Conservation (phyloP, 2,797 vertebrate species). For the Heteromormyrus szaboi region DNA sequence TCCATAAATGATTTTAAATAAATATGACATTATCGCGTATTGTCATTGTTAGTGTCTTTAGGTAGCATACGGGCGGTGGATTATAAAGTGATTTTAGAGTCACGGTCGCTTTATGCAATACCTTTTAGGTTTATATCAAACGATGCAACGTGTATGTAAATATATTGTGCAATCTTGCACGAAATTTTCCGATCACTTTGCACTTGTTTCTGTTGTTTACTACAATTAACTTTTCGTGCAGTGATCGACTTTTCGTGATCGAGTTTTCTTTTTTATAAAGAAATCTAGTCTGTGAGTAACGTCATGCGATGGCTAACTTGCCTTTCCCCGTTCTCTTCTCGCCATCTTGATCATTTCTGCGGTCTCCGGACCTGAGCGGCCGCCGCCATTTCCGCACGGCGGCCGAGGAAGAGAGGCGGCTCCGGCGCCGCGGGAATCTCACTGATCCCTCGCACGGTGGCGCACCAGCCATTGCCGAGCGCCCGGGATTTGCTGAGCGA, state of each 20-base stretch:
- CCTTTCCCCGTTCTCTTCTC: conserved; percentile 26
- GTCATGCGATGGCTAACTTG: background rate
- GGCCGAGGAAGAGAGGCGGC: background rate
- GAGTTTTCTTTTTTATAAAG: background rate
- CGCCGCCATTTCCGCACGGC: conserved; percentile 35
- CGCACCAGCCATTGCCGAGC: background rate
- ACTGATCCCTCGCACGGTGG: background rate
- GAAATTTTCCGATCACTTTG: background rate
- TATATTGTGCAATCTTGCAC: background rate
- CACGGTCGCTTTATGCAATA: background rate
- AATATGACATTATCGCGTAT: background rate
- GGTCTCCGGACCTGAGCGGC: conserved; percentile 56
- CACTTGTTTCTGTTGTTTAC: background rate
- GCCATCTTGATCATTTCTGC: conserved; percentile 49
- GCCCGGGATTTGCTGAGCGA: background rate
- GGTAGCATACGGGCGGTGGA: background rate
- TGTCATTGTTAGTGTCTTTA: background rate
- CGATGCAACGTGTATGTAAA: background rate
- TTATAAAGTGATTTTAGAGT: background rate
- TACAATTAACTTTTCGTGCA: background rate
- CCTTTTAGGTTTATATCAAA: background rate
- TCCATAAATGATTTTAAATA: background rate
- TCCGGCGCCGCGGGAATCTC: background rate
- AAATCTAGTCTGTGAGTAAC: background rate
- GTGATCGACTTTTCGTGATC: background rate